Conservation (phyloP, 2,797 vertebrate genomes). For the Psittacula derbiana region DNA sequence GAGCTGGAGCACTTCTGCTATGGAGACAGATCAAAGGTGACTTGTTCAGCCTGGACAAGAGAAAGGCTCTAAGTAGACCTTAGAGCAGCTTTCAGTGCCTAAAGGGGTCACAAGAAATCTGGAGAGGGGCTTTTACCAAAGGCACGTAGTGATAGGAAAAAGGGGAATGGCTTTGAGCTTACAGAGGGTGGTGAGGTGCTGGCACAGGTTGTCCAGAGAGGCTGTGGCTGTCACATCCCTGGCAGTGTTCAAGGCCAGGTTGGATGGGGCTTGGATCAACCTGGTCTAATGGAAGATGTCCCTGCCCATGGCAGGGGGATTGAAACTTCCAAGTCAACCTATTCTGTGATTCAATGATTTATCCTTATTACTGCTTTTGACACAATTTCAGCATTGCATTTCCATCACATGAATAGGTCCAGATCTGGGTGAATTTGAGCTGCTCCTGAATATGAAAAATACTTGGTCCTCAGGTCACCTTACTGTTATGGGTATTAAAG, state of each 20-base stretch:
- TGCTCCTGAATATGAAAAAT: background rate
- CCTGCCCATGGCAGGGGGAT: background rate
- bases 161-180: background rate
- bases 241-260: background rate
- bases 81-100: background rate
- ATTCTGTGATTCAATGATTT: background rate
- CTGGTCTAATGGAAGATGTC: background rate
- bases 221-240: background rate
- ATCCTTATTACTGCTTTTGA: background rate
- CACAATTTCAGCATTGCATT: background rate
- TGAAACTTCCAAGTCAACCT: background rate
- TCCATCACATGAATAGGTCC: fast-evolving
- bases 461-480: background rate
- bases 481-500: background rate
- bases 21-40: background rate
- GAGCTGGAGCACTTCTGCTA: background rate
- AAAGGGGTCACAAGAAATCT: background rate
- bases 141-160: background rate
- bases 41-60: background rate
- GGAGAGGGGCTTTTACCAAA: background rate
- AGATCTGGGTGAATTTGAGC: background rate
- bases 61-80: background rate
- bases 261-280: background rate
- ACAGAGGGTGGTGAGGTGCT: background rate
- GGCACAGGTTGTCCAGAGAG: background rate